Evolutionary conservation across 2,888 invertebrate species (phyloP).

Genomic region (Dynastes maya): DNA sequence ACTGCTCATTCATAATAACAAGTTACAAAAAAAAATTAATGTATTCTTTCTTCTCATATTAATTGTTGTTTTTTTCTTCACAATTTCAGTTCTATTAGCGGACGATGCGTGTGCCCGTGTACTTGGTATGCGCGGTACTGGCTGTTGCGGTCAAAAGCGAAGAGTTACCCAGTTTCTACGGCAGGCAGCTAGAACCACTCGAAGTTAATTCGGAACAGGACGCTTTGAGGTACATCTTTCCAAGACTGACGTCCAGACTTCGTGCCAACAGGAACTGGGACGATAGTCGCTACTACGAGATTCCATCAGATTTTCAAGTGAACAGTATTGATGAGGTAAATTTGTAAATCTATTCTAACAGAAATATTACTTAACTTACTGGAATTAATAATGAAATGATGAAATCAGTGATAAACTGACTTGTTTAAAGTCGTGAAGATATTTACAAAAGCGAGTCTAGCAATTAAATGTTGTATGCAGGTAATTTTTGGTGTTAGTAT

Average conservation of each 20-base stretch:
- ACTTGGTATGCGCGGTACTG: constrained; percentile 66
- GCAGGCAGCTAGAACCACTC: constrained; percentile 63
- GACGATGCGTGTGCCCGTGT: constrained; percentile 67
- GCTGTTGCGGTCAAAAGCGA: constrained; percentile 65
- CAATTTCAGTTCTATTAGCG: constrained; percentile 58
- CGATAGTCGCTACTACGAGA: constrained; percentile 69
- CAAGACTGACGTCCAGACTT: constrained; percentile 74
- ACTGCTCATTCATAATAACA: too few species aligned
- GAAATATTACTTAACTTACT: too few species aligned
- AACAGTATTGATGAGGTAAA: constrained; percentile 66
- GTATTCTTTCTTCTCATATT: background rate
- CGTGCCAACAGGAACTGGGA: constrained; percentile 66
- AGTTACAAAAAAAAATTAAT: too few species aligned
- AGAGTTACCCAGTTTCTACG: constrained; percentile 60
- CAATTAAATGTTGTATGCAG: too few species aligned
- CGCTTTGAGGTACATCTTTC: constrained; percentile 71
- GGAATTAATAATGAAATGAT: too few species aligned
- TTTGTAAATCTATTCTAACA: background rate
- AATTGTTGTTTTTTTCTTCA: background rate
- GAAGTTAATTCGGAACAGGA: constrained; percentile 67
- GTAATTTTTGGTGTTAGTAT: too few species aligned
- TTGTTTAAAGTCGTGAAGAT: too few species aligned
- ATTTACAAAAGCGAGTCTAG: too few species aligned
- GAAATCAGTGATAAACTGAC: too few species aligned
- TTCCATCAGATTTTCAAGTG: constrained; percentile 66